These are phyloP conservation scores for Turdus rufiventris DNA, from an alignment of 2,113 vertebrate genomes.

Conservation along the genomic window DNA sequence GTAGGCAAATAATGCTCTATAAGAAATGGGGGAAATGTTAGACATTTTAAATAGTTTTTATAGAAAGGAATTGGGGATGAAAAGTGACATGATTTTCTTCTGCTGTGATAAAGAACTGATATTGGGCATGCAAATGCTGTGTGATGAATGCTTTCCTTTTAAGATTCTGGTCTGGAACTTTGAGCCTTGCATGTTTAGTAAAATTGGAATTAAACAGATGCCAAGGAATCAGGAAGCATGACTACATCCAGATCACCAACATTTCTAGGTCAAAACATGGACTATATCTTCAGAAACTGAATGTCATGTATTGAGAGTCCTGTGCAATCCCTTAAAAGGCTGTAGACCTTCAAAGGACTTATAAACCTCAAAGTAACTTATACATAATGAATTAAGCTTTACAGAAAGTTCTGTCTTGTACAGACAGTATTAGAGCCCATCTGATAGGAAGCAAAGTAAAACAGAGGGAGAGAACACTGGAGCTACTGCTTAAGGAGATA, in stretches of 20 bases:
- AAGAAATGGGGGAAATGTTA: background rate
- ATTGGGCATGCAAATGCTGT: background rate
- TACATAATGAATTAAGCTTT: conserved; percentile 27
- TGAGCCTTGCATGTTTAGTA: background rate
- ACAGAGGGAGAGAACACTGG: background rate
- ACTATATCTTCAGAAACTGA: background rate
- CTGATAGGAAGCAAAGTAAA: background rate
- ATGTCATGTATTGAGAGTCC: background rate
- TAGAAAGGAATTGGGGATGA: background rate
- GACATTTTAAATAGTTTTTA: background rate
- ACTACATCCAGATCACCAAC: background rate
- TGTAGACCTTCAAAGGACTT: background rate
- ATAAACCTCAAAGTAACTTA: background rate
- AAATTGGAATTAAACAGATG: background rate
- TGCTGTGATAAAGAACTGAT: background rate
- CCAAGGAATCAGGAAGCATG: background rate
- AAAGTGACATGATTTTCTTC: background rate
- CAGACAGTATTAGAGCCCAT: background rate
- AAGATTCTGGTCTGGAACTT: background rate
- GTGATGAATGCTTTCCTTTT: background rate
- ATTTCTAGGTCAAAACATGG: background rate
- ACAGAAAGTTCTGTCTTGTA: background rate
- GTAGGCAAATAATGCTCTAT: background rate
- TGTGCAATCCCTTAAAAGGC: background rate
- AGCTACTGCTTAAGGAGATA: background rate